A percentile compares a stretch with the other conserved stretches of the same genome.
phyloP scores from a whole-genome alignment of 2,888 invertebrate species.

The Endotricha flammealis region DNA sequence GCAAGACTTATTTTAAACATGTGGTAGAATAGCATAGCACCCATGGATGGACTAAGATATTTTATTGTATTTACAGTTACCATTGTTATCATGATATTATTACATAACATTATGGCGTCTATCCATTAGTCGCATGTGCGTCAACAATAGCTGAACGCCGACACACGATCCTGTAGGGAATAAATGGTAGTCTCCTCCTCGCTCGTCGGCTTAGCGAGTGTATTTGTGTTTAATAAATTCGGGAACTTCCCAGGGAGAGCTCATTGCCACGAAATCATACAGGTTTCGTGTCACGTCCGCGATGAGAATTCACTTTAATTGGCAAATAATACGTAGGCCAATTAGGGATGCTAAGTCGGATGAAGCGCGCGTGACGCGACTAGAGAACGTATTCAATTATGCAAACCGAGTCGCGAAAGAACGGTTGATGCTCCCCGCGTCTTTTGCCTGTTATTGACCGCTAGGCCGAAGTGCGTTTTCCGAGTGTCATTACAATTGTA shows the following conservation, averaged over 20 bases:
- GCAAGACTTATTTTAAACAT: too few species aligned
- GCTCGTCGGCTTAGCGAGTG: conserved; percentile 24
- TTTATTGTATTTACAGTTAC: too few species aligned
- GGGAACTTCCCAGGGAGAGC: conserved; percentile 39
- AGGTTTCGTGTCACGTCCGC: conserved; percentile 72
- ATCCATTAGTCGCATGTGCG: conserved; percentile 34
- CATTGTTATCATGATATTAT: too few species aligned
- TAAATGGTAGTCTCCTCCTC: conserved; percentile 3
- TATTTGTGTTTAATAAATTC: conserved; percentile 47
- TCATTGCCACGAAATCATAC: conserved; percentile 52
- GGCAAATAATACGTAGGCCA: conserved; percentile 79
- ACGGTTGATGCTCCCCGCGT: conserved; percentile 39
- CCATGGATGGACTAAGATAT: too few species aligned
- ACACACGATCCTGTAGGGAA: neutral
- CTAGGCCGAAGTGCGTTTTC: conserved; percentile 21
- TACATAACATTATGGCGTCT: conserved; percentile 14
- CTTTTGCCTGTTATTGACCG: conserved; percentile 44
- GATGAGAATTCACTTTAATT: conserved; percentile 78
- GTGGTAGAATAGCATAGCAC: too few species aligned
- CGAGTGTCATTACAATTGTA: conserved; percentile 5
- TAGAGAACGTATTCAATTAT: conserved; percentile 74
- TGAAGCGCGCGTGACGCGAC: conserved; percentile 72
- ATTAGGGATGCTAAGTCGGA: conserved; percentile 77
- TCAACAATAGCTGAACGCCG: conserved; percentile 27
- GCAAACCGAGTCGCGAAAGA: conserved; percentile 69